Evolutionary conservation across 2,797 vertebrate species (phyloP), one percentile per base, ranked within the genome.

Genomic region (Brachyalestes nurse): DNA sequence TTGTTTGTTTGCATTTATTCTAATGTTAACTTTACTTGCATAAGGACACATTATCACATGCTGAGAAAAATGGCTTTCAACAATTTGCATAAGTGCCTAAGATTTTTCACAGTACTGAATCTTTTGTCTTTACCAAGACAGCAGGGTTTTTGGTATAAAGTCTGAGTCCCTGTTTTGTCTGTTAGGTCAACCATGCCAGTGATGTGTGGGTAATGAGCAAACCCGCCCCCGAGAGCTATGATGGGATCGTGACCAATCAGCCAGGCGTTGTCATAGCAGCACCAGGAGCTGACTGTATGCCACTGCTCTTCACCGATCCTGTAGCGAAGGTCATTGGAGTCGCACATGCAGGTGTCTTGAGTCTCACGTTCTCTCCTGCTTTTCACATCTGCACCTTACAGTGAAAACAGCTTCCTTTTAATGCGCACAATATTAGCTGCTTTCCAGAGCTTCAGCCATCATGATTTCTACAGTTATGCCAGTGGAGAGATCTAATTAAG

Each of bases 251-350:
- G 40, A 97, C 97, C 0, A 88, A 97, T 80, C 93, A 88, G 87
- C 90, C 60, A 0, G 95, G 93, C 1, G 83, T 96, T 55, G 96
- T 97, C 0, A 81, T 99, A 66, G 95, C 95, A 0, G 97, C 97
- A 64, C 96, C 96, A 0, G 97, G 97, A 1, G 97, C 98, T 14
- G 98, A 99, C 87, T 99, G 98, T 88, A 96, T 99, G 86, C 95
- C 97, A 0, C 84, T 99, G 80, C 90, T 99, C 72, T 98, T 99
- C 81, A 94, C 95, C 55, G 97, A 99, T 87, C 96, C 96, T 0
- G 91, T 95, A 88, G 88, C 83, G 82, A 96, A 93, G 90, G 96
- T 92, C 57, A 96, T 96, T 0, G 98, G 95, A 45, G 97, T 93
- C 19, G 97, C 97, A 85, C 98, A 99, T 69, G 95, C 98, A 90